A percentile compares a stretch with the other conserved stretches of the same genome.
phyloP scores from a whole-genome alignment of 2,797 vertebrate genomes.

The Clamator glandarius region DNA sequence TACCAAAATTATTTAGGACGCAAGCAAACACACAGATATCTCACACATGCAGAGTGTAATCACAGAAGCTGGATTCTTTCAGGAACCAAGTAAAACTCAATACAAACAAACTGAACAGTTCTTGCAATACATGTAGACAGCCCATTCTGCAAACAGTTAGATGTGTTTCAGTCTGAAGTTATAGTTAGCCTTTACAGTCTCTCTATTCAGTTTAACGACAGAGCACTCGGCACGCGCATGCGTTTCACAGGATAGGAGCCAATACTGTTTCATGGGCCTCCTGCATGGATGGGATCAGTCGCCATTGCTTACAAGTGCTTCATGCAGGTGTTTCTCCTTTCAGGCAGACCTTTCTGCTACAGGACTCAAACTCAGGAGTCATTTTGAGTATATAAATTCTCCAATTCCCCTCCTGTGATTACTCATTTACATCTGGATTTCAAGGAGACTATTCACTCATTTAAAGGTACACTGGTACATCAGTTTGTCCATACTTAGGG shows the following conservation, averaged over 20 bases:
- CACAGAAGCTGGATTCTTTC: neutral
- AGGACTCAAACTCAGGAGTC: neutral
- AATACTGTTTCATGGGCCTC: neutral
- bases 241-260: neutral
- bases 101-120: neutral
- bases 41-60: neutral
- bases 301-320: neutral
- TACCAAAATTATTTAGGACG: neutral
- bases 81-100: neutral
- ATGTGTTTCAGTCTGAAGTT: neutral
- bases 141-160: neutral
- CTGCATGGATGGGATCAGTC: neutral
- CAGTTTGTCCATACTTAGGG: neutral
- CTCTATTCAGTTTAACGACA: neutral
- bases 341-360: neutral
- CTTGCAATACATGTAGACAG: neutral
- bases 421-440: neutral
- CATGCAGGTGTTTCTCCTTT: neutral
- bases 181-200: neutral
- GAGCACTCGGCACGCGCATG: neutral
- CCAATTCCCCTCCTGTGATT: neutral
- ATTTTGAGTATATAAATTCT: neutral
- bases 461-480: neutral
- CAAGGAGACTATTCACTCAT: neutral
- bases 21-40: neutral